A percentile compares a stretch with the other conserved stretches of the same genome.
Evolutionary conservation across 2,888 invertebrate genomes (phyloP).

Genomic region (Saturnia pavonia): DNA sequence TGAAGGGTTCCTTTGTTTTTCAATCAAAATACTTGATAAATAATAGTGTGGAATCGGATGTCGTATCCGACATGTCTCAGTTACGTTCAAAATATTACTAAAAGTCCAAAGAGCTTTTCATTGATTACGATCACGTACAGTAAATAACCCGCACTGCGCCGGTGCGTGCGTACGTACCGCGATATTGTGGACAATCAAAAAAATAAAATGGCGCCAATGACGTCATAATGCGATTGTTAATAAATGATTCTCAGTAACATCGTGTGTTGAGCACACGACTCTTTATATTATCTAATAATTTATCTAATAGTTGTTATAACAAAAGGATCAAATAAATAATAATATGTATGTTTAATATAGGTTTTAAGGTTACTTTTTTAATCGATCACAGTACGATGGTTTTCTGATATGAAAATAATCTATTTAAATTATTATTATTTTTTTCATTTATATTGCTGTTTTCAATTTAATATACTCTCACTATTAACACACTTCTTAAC

Average conservation of each 20-base stretch:
- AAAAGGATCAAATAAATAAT: no score
- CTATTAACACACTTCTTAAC: no score
- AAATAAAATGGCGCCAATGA: slow-evolving; percentile 39
- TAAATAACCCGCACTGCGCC: background rate
- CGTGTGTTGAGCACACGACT: slow-evolving; percentile 54
- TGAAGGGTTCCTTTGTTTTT: background rate
- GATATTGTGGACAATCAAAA: slow-evolving; percentile 26
- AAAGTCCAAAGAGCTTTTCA: slow-evolving; percentile 25
- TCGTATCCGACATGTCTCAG: slow-evolving; percentile 6
- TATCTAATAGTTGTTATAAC: slow-evolving; percentile 25
- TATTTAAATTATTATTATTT: no score
- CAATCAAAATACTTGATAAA: background rate
- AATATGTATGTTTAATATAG: no score
- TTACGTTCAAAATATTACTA: slow-evolving; percentile 18
- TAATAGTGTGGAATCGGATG: background rate
- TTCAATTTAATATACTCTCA: no score
- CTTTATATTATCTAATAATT: slow-evolving; percentile 40
- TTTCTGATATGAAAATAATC: no score
- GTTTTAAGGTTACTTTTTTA: no score
- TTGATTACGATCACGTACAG: slow-evolving; percentile 31
- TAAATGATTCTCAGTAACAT: slow-evolving; percentile 46
- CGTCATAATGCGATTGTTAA: slow-evolving; percentile 30
- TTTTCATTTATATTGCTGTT: no score
- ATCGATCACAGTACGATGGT: no score
- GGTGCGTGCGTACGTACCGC: slow-evolving; percentile 37